These are phyloP conservation scores for Meleagris gallopavo DNA, from an alignment of 2,113 vertebrate species.

Conservation along the genomic window DNA sequence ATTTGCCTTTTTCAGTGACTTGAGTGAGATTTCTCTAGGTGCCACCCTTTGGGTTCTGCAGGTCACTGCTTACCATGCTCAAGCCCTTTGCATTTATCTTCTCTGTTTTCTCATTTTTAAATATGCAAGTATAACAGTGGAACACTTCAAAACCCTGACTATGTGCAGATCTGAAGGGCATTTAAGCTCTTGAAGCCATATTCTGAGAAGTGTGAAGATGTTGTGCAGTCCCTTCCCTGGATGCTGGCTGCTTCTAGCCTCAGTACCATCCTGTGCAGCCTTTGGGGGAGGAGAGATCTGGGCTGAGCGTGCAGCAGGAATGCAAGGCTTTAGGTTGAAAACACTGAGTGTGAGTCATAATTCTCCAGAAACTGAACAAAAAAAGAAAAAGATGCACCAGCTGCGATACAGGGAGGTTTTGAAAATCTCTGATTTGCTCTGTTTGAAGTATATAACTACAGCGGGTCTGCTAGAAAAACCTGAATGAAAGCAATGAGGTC, in stretches of 20 bases:
- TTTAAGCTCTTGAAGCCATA: slow-evolving; percentile 8
- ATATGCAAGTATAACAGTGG: slow-evolving; percentile 26
- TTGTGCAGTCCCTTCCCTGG: neutral
- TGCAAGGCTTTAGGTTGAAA: neutral
- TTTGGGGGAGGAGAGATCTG: neutral
- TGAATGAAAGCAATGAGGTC: slow-evolving; percentile 8
- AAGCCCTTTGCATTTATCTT: neutral
- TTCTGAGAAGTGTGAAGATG: accelerated
- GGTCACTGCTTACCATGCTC: neutral
- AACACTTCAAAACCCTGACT: neutral
- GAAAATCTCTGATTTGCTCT: slow-evolving; percentile 47
- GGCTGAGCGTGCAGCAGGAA: neutral
- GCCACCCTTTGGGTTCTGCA: neutral
- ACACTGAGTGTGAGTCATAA: slow-evolving; percentile 10
- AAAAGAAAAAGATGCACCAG: neutral
- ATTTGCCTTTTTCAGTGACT: neutral
- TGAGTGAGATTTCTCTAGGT: neutral
- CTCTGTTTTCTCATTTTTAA: slow-evolving; percentile 11
- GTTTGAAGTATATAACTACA: slow-evolving; percentile 45
- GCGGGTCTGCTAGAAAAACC: neutral
- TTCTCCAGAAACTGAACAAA: neutral
- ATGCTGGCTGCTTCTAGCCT: neutral
- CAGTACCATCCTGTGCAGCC: accelerated
- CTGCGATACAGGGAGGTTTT: slow-evolving; percentile 19
- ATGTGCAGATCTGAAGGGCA: slow-evolving; percentile 36